Conservation (phyloP, 1,140 invertebrate species). For the Thaumatotibia leucotreta region DNA sequence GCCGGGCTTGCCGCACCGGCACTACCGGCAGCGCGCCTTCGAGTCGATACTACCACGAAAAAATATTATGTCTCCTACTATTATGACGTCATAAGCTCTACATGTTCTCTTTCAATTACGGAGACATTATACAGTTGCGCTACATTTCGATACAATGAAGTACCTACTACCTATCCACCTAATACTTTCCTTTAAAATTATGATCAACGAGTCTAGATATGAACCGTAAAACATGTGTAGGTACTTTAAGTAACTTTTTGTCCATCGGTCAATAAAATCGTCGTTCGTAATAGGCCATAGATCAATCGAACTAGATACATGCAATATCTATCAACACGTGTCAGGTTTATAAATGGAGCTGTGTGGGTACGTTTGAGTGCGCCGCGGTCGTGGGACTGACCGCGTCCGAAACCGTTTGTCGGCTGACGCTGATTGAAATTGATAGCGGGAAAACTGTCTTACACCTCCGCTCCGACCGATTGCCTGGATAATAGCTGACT, state of each 20-base stretch:
- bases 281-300: background rate
- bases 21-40: background rate
- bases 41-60: background rate
- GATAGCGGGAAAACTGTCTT: conserved; percentile 13
- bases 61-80: no score
- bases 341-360: conserved; percentile 3
- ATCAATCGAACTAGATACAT: background rate
- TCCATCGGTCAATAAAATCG: background rate
- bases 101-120: no score
- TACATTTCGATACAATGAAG: no score
- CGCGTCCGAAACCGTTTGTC: background rate
- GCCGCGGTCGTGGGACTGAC: background rate
- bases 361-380: background rate
- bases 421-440: conserved; percentile 5
- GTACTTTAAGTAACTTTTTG: background rate
- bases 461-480: background rate
- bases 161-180: no score
- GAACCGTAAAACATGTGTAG: background rate
- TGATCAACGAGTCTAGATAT: no score
- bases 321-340: conserved; percentile 9
- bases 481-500: background rate
- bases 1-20: background rate
- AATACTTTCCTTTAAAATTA: no score
- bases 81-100: no score
- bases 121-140: no score